A percentile compares a stretch with the other conserved stretches of the same genome.
These are phyloP conservation scores for Drosophila prostipennis DNA, from an alignment of 2,888 invertebrate genomes.

Conservation along the genomic window DNA sequence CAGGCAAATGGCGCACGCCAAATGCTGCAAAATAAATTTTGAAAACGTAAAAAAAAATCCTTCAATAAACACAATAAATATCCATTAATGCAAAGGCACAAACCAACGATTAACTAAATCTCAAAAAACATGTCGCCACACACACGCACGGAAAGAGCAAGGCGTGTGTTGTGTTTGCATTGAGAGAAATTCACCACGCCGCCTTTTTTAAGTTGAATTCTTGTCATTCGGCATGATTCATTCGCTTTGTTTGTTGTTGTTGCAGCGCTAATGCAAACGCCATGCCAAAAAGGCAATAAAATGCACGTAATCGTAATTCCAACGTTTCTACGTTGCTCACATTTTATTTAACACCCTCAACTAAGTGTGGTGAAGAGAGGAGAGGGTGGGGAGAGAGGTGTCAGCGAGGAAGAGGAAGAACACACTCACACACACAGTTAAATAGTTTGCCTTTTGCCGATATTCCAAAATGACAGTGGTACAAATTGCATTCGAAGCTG, in stretches of 20 bases:
- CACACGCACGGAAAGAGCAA: slow-evolving; percentile 2
- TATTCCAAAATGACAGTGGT: slow-evolving; percentile 37
- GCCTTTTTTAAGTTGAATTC: slow-evolving; percentile 37
- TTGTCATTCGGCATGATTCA: slow-evolving; percentile 54
- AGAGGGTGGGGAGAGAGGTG: slow-evolving; percentile 7
- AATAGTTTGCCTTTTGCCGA: slow-evolving; percentile 20
- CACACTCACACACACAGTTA: slow-evolving; percentile 15
- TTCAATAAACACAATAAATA: slow-evolving; percentile 17
- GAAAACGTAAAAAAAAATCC: not conserved
- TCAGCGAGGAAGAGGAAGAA: slow-evolving; percentile 9
- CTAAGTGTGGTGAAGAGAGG: slow-evolving; percentile 20
- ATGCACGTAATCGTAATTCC: slow-evolving; percentile 57
- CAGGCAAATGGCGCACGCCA: slow-evolving; percentile 35
- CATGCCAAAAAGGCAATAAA: slow-evolving; percentile 37
- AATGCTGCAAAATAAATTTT: slow-evolving; percentile 4
- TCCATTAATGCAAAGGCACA: slow-evolving; percentile 24
- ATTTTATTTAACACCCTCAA: slow-evolving; percentile 59
- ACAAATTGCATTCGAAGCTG: slow-evolving; percentile 25
- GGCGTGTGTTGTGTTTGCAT: slow-evolving; percentile 50
- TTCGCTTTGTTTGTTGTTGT: slow-evolving; percentile 67
- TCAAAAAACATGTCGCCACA: not conserved
- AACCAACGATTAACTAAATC: not conserved
- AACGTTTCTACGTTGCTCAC: slow-evolving; percentile 30
- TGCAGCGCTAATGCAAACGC: slow-evolving; percentile 48
- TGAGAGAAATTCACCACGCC: slow-evolving; percentile 60